Conservation (phyloP, 2,797 vertebrate genomes). For the Pseudochirops corinnae region DNA sequence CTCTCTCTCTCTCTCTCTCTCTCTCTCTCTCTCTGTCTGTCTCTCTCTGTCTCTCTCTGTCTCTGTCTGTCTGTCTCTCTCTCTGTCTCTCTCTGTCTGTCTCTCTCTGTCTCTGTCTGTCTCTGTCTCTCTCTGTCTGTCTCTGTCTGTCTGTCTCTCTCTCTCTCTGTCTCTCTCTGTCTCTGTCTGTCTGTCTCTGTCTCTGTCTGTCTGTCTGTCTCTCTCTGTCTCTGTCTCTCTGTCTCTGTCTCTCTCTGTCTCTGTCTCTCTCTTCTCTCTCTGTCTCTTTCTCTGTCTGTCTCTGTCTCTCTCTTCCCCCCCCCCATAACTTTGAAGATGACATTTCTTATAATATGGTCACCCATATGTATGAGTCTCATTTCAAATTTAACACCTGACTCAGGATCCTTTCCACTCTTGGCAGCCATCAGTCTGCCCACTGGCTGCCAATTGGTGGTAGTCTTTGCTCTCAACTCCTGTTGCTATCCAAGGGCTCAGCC, state of each 20-base stretch:
- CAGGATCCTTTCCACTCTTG: neutral
- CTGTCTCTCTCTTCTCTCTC: too few relatives aligned
- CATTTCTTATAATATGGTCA: slow-evolving; percentile 2
- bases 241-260: neutral
- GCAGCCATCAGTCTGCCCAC: neutral
- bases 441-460: neutral
- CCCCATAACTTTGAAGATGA: slow-evolving; percentile 8
- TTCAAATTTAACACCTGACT: neutral
- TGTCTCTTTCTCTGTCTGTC: too few relatives aligned
- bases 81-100: too few relatives aligned
- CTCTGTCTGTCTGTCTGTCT: too few relatives aligned
- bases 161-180: neutral
- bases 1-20: too few relatives aligned
- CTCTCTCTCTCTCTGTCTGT: too few relatives aligned
- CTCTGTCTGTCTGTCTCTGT: too few relatives aligned
- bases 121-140: too few relatives aligned
- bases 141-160: neutral
- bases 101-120: too few relatives aligned
- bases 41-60: too few relatives aligned
- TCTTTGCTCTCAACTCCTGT: neutral
- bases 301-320: neutral
- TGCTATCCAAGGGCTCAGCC: neutral
- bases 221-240: too few relatives aligned
- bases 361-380: neutral
- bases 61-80: neutral